Evolutionary conservation across 2,888 invertebrate species (phyloP), one percentile per base, ranked within the genome.

Genomic region (Cabera pusaria): DNA sequence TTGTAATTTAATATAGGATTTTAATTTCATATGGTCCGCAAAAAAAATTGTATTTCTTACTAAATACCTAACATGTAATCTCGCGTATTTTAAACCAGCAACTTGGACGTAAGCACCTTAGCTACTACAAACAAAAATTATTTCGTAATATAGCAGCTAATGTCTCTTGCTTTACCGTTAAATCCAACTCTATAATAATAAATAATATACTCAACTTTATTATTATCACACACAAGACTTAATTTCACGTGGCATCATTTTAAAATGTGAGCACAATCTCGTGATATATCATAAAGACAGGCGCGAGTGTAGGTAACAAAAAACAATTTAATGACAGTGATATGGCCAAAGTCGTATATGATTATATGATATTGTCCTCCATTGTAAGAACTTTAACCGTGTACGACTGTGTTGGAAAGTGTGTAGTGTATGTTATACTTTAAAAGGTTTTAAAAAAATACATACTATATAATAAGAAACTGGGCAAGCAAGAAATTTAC

Each of bases 281-380:
- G 28, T 28, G 28, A 20, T 19, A 28, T 12, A 28, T 28, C 28
- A 20, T 28, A 28, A 28, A 20, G 5, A 1, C 4, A 51, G 49
- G 52, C 49, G 44, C 52, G 51, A 58, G 63, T 54, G 57, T 45
- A 52, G 55, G 40, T 61, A 67, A 64, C 57, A 60, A 65, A 27
- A 67, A 72, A 71, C 64, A 61, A 67, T 70, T 55, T 71, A 71
- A 70, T 70, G 67, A 67, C 61, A 61, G 53, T 58, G 61, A 69
- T 68, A 71, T 59, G 24, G 49, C 47, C 49, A 48, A 58, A 59
- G 62, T 60, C 51, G 52, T 51, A n/a, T n/a, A 32, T 63, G 59
- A 69, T 69, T 66, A 67, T 52, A 48, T 50, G 57, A 51, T 52
- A 57, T 54, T 60, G 58, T 55, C 52, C 26, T 1, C 28, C 39